Base-by-base conservation (phyloP, 2,888 invertebrate species). In the Drosophila falleni region DNA sequence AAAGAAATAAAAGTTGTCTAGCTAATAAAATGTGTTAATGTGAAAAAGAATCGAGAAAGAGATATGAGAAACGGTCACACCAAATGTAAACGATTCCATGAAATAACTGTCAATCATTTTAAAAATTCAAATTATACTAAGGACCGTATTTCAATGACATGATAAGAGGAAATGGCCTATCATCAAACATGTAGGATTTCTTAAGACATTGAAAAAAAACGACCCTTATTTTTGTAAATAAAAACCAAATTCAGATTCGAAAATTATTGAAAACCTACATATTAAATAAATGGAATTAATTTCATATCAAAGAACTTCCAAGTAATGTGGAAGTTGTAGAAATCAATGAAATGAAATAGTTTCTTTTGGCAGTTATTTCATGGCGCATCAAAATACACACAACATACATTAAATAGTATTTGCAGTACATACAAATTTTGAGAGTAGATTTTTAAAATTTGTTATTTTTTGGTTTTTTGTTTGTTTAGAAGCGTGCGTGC, bases 391-490 rank as follows among this genome's bases (percentile, higher is more conserved):
- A 16, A 10, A 19, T 35, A 60, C 19, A 64, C 33, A 49, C 0
- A 56, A 68, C 51, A 68, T 10, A 55, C 16, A 74, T 39, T 58
- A 19, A 60, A n/a, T 56, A 76, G 54, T 56, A 66, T 75, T 65
- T 77, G 80, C 78, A 74, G 74, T 80, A 79, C 80, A 80, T 85
- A 83, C 78, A 89, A 82, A 86, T 71, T 78, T 66, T 71, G 60
- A 60, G 44, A 74, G 71, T 47, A 65, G 74, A 59, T 64, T 70
- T 71, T 56, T 29, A 31, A 63, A 63, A 68, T 51, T 62, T 58
- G 49, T 41, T 58, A 15, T 37, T 37, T 26, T 29, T 8, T 5
- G 29, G 5, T 6, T 29, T 29, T 26, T 44, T 61, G 39, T 61
- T 29, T 37, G 33, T 41, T 62, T 53, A 76, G 69, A 78, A 78